These are phyloP conservation scores for Deroptyus accipitrinus DNA, from an alignment of 2,113 vertebrate species.

Conservation along the genomic window DNA sequence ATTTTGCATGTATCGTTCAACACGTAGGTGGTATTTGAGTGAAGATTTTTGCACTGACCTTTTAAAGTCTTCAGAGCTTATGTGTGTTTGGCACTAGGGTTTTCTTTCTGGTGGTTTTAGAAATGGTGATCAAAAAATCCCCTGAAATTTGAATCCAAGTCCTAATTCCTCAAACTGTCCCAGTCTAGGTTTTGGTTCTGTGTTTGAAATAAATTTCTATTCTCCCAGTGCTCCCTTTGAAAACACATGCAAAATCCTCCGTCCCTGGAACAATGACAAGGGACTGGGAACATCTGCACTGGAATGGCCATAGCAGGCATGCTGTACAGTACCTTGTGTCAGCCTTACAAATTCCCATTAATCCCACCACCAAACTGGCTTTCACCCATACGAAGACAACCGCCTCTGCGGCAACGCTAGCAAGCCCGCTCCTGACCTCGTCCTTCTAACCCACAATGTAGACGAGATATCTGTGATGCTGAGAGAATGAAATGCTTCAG, in stretches of 20 bases:
- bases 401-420: background rate
- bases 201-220: background rate
- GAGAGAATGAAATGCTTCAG: constrained; percentile 62
- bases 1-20: background rate
- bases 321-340: background rate
- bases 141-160: background rate
- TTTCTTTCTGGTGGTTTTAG: background rate
- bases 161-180: background rate
- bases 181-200: background rate
- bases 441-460: constrained; percentile 32
- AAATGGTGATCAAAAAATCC: background rate
- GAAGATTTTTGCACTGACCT: background rate
- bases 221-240: background rate
- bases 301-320: background rate
- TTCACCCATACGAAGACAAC: constrained; percentile 1
- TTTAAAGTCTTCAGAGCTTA: background rate
- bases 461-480: constrained; percentile 66
- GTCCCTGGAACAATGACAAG: background rate
- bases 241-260: background rate
- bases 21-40: background rate
- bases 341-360: constrained; percentile 23
- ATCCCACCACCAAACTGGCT: background rate
- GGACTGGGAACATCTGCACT: background rate
- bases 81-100: background rate
- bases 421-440: constrained; percentile 43